Base-by-base conservation (phyloP, 1,140 invertebrate genomes). In the Solenopsis invicta region DNA sequence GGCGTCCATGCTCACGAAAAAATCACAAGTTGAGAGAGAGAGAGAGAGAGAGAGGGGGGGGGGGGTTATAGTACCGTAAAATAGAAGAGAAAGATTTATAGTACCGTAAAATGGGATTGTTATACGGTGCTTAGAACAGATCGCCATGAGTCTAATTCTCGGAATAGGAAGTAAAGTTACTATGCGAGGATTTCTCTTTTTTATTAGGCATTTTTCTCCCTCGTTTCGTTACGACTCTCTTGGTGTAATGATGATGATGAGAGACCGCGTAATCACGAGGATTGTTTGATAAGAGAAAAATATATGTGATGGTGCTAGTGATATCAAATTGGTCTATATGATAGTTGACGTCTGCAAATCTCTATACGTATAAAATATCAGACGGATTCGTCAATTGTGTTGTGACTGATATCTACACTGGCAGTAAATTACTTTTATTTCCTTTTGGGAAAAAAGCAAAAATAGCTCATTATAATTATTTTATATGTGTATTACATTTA, bases 91-190 rank as follows among this genome's bases (percentile, higher is more conserved):
- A 16, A 71, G 64, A 81, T 81, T 81, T 45, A 37, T 81, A n/a
- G 21, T 81, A 67, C 59, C 75, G 75, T 77, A 81, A 81, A 81
- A 81, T 50, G 37, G 16, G 16, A 81, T 59, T 81, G 62, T 80
- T 81, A 48, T 56, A 71, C 21, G 10, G 21, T 34, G 52, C 13
- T 45, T 81, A 69, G n/a, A 81, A 56, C 13, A 59, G 54, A 75
- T 69, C 34, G 48, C 62, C 4, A 29, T 24, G 16, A 78, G 12
- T 37, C 16, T 78, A 50, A 76, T 61, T 76, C 59, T 16, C 18
- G 6, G 41, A 52, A 66, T 29, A 24, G 45, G 76, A 50, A 45
- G 59, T 37, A 24, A 62, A 62, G 34, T 59, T 29, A 48, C 59
- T 50, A 12, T 29, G 37, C 18, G 24, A 50, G 71, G 5, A 45